These are phyloP conservation scores for Temnothorax longispinosus DNA, from an alignment of 1,140 invertebrate genomes.

Conservation along the genomic window DNA sequence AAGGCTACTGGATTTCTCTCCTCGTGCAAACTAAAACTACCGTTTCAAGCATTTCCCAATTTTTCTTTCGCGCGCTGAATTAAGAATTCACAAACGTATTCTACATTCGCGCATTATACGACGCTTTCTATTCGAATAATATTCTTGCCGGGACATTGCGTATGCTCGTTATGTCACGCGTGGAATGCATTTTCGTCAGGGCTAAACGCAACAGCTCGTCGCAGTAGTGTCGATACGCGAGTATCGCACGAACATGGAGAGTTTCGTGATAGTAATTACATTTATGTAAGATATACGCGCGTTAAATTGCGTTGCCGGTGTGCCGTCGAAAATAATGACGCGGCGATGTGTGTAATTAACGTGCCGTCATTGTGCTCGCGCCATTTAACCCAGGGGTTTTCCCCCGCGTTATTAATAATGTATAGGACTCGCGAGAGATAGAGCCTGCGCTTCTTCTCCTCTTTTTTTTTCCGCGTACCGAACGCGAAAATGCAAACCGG, in stretches of 20 bases:
- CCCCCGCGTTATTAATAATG: conserved; percentile 40
- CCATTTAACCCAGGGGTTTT: conserved; percentile 48
- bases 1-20: background rate
- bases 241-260: background rate
- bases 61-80: background rate
- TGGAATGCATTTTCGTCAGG: background rate
- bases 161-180: background rate
- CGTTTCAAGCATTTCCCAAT: background rate
- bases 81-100: background rate
- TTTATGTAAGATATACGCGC: conserved; percentile 49
- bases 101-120: background rate
- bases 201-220: background rate
- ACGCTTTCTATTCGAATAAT: background rate
- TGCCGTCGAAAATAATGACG: conserved; percentile 32
- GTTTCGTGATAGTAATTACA: conserved; percentile 45
- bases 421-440: background rate
- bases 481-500: background rate
- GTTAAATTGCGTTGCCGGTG: conserved; percentile 36
- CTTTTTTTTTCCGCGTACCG: conserved; percentile 10
- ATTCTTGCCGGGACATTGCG: background rate
- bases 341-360: conserved; percentile 49
- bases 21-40: background rate
- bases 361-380: conserved; percentile 39
- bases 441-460: background rate
- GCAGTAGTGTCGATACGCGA: background rate